Evolutionary conservation across 2,113 vertebrate species (phyloP), one percentile per base, ranked within the genome.

Genomic region (Eulemur rufifrons): DNA sequence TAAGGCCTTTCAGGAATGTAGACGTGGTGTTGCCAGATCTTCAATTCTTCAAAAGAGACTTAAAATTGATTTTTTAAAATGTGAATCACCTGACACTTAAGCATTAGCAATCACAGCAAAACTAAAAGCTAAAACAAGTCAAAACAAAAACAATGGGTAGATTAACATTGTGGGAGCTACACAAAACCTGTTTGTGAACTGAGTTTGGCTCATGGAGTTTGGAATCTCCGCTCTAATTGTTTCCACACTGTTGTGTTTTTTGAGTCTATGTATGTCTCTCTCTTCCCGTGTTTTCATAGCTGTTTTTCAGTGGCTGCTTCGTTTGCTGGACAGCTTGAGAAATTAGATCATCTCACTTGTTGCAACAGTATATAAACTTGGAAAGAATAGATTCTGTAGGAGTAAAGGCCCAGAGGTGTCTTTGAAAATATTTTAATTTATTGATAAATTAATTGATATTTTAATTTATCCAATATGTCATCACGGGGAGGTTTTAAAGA

Each of bases 401-500:
- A 85, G 59, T 47, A 81, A 96, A 84, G 54, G 29, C 80, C 2
- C 74, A 89, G 45, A 52, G 21, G 32, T 37, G 92, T 92, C 39
- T 88, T 29, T 83, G 64, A 86, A 95, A 91, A 76, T 45, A 89
- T 74, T 88, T 96, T 87, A 88, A 91, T 61, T 81, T 63, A 52
- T 23, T 37, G 78, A 87, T 83, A 47, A 15, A 76, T 32, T 47
- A 76, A 76, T 76, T 14, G 32, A 76, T 76, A 32, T 18, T 18
- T 76, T 47, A 32, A 76, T 73, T 39, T 71, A 39, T 80, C 63
- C 5, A 95, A 12, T 39, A 61, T 42, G 71, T 76, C 14, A 87
- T 68, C 54, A 83, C 6, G 52, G 6, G 52, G 7, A 21, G 74
- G 42, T 71, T 95, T 96, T 73, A 68, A 91, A 61, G 71, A 82